phyloP scores from a whole-genome alignment of 2,888 invertebrate genomes.

The Drosophila fungiperda region DNA sequence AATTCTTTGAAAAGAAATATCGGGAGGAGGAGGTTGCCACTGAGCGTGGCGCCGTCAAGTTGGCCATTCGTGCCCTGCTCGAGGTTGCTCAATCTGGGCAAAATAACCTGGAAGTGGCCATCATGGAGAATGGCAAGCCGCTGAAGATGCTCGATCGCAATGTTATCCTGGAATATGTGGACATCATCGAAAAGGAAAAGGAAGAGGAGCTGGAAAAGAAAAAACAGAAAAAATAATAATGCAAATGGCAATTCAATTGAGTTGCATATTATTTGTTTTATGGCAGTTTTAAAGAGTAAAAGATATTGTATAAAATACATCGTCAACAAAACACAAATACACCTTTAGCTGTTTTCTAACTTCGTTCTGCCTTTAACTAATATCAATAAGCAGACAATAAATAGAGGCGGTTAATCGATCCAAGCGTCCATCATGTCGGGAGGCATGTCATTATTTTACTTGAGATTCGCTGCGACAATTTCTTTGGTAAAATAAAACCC shows the following conservation, averaged over 20 bases:
- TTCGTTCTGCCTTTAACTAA: background rate
- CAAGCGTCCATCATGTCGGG: background rate
- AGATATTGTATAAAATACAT: slow-evolving; percentile 70
- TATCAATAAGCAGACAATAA: background rate
- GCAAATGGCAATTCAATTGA: background rate
- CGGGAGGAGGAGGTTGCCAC: slow-evolving; percentile 92
- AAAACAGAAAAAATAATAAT: slow-evolving; percentile 88
- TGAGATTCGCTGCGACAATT: background rate
- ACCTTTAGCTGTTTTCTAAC: background rate
- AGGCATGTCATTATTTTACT: background rate
- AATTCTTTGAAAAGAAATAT: slow-evolving; percentile 99
- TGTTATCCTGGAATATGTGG: slow-evolving; percentile 96
- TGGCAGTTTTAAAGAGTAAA: slow-evolving; percentile 41
- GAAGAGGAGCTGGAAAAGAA: slow-evolving; percentile 99
- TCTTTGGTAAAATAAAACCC: background rate
- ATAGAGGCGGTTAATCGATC: background rate
- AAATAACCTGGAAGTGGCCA: slow-evolving; percentile 99
- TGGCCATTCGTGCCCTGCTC: slow-evolving; percentile 97
- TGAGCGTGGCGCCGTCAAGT: slow-evolving; percentile 95
- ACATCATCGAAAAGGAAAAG: slow-evolving; percentile 98
- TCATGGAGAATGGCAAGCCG: slow-evolving; percentile 92
- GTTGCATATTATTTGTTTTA: slow-evolving; percentile 34
- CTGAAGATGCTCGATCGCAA: slow-evolving; percentile 96
- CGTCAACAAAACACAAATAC: slow-evolving; percentile 19
- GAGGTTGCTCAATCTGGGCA: slow-evolving; percentile 99